Evolutionary conservation across 2,888 invertebrate genomes (phyloP).

Genomic region (Habrosyne pyritoides): DNA sequence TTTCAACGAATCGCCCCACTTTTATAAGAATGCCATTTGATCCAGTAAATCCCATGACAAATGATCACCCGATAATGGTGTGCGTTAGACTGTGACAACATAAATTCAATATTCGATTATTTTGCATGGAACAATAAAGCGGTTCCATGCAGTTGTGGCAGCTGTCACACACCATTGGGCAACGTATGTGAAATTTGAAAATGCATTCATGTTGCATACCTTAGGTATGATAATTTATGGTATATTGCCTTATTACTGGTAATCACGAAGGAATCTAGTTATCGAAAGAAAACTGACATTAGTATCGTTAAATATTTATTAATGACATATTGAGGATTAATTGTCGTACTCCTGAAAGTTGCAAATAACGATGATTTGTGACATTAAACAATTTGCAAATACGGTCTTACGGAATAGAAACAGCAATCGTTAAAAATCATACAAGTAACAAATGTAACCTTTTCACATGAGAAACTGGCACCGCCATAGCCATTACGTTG

Average conservation of each 20-base stretch:
- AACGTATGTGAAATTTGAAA: constrained; percentile 29
- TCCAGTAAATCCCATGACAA: constrained; percentile 51
- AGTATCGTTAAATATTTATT: not conserved
- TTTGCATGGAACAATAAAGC: constrained; percentile 53
- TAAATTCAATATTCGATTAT: constrained; percentile 56
- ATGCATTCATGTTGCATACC: not conserved
- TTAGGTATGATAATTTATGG: not conserved
- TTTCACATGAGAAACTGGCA: constrained; percentile 34
- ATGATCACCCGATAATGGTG: constrained; percentile 47
- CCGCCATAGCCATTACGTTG: constrained; percentile 35
- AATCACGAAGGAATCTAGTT: not conserved
- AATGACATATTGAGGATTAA: not conserved
- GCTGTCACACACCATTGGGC: constrained; percentile 40
- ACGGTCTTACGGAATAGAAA: not conserved
- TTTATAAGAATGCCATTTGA: constrained; percentile 33
- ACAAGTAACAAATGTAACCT: constrained; percentile 7
- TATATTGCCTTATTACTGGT: not conserved
- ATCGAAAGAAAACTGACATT: not conserved
- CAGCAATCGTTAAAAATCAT: not conserved
- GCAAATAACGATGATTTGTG: no score
- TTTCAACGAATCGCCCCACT: constrained; percentile 29
- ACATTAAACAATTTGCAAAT: no score
- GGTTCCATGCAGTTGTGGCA: constrained; percentile 42
- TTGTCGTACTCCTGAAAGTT: not conserved
- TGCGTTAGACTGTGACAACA: constrained; percentile 57